phyloP scores from a whole-genome alignment of 1,140 invertebrate species.

The Drosophila mauritiana region DNA sequence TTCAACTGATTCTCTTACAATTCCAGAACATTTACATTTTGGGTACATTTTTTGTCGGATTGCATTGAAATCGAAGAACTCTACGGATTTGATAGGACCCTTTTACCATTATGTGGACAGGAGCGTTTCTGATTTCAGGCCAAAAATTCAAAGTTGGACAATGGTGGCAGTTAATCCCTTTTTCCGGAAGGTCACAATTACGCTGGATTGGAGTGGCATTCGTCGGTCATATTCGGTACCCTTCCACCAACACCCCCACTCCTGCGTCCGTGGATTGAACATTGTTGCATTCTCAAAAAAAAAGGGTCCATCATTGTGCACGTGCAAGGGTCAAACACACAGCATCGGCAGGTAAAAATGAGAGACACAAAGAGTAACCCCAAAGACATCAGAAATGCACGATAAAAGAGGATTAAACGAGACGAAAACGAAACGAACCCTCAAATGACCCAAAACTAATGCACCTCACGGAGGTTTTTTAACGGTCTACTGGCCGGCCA shows the following conservation, averaged over 20 bases:
- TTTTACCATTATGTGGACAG: conserved; percentile 30
- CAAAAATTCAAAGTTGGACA: conserved; percentile 35
- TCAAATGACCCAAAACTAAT: conserved; percentile 77
- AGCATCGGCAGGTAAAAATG: conserved; percentile 59
- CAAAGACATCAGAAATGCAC: conserved; percentile 46
- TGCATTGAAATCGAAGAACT: conserved; percentile 34
- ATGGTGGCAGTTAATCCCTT: conserved; percentile 63
- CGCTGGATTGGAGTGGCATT: conserved; percentile 65
- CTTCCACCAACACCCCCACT: conserved; percentile 18
- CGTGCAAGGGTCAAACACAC: conserved; percentile 68
- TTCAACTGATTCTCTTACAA: conserved; percentile 12
- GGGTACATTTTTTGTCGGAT: conserved; percentile 25
- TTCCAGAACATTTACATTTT: conserved; percentile 36
- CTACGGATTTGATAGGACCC: conserved; percentile 35
- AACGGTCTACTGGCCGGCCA: conserved; percentile 49
- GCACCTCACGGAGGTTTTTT: conserved; percentile 48
- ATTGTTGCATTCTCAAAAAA: conserved; percentile 58
- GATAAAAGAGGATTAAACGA: conserved; percentile 73
- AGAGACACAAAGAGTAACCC: conserved; percentile 38
- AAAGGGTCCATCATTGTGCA: conserved; percentile 60
- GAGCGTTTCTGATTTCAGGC: conserved; percentile 40
- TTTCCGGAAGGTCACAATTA: conserved; percentile 75
- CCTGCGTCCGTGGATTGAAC: conserved; percentile 35
- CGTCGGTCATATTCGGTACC: conserved; percentile 32
- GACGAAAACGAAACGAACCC: conserved; percentile 59